Percentiles rank a stretch among this genome's conserved stretches.
Evolutionary conservation across 2,113 vertebrate species (phyloP).

Genomic region (Gymnocephalus cernua): DNA sequence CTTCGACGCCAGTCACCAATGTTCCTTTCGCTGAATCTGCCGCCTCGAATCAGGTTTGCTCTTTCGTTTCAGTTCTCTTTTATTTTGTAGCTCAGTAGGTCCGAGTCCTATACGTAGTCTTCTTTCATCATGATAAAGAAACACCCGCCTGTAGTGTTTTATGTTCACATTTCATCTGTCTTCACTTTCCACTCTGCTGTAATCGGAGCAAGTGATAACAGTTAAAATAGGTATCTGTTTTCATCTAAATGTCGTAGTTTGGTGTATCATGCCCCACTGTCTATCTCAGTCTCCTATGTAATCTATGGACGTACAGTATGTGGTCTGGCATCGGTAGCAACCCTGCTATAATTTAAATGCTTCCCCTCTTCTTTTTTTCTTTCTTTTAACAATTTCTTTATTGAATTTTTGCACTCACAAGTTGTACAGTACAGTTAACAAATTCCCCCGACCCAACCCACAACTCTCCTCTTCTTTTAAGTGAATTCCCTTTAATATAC

Average conservation of each 20-base stretch:
- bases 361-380: background rate
- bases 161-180: slow-evolving; percentile 63
- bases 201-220: slow-evolving; percentile 53
- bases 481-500: background rate
- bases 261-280: slow-evolving; percentile 16
- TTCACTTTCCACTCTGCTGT: slow-evolving; percentile 40
- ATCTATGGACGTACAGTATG: slow-evolving; percentile 1
- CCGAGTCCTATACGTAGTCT: slow-evolving; percentile 53
- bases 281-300: slow-evolving; percentile 21
- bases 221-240: slow-evolving; percentile 35
- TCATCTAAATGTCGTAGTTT: slow-evolving; percentile 32
- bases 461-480: too few species aligned
- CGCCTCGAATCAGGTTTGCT: slow-evolving; percentile 98
- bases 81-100: slow-evolving; percentile 68
- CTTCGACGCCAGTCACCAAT: slow-evolving; percentile 96
- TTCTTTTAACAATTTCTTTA: background rate
- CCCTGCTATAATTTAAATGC: background rate
- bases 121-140: slow-evolving; percentile 62
- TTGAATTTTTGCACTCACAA: too few species aligned
- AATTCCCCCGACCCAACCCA: too few species aligned
- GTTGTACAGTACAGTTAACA: too few species aligned
- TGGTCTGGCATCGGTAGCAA: background rate
- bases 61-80: slow-evolving; percentile 89
- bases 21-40: slow-evolving; percentile 96
- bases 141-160: slow-evolving; percentile 33